A percentile compares a stretch with the other conserved stretches of the same genome.
phyloP scores from a whole-genome alignment of 2,113 vertebrate species.

The Meleagris gallopavo region DNA sequence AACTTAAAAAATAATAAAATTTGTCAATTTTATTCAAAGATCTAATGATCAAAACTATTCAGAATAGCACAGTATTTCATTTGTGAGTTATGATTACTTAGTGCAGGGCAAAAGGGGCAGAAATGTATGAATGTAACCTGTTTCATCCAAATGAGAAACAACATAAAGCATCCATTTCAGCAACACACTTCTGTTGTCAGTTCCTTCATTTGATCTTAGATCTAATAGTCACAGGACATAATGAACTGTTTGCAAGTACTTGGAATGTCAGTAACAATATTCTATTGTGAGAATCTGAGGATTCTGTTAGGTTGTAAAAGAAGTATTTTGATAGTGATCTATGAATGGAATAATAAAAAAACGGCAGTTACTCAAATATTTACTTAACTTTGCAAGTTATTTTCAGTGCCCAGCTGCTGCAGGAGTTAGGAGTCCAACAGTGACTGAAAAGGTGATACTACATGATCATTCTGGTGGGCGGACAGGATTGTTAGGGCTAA shows the following conservation, averaged over 20 bases:
- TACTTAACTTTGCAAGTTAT: neutral
- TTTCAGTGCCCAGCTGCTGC: neutral
- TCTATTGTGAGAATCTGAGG: neutral
- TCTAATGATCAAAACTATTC: neutral
- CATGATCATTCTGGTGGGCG: neutral
- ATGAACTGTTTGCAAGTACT: neutral
- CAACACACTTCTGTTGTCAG: neutral
- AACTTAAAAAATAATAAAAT: neutral
- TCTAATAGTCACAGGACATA: neutral
- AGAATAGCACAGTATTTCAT: neutral
- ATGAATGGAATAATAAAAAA: neutral
- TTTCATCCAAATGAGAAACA: neutral
- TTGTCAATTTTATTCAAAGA: neutral
- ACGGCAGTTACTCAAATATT: neutral
- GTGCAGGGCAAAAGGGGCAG: neutral
- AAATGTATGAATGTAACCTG: neutral
- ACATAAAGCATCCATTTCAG: neutral
- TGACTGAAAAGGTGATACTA: neutral
- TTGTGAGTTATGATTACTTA: neutral
- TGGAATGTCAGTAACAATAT: neutral
- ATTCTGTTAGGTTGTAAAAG: neutral
- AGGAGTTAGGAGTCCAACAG: neutral
- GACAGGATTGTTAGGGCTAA: neutral
- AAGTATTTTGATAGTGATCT: neutral
- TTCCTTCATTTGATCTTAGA: neutral